Evolutionary conservation across 2,797 vertebrate genomes (phyloP).

Genomic region (Pipistrellus nathusii): DNA sequence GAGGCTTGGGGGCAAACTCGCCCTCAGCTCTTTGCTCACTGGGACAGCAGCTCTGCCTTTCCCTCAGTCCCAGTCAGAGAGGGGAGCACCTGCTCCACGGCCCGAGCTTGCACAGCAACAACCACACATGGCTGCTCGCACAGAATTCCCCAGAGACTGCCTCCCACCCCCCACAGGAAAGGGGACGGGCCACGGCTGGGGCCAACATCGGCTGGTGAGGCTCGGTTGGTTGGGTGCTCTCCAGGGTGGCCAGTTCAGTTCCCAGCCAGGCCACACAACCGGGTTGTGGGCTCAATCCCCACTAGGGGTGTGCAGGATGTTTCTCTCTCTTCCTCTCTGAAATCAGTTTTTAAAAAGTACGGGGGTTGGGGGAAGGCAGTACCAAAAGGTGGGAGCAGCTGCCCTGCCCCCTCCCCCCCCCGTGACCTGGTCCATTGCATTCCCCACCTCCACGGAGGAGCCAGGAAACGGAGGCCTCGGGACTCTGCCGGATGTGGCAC

Average conservation of each 20-base stretch:
- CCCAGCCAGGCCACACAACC: neutral
- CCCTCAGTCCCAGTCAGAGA: neutral
- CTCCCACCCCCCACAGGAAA: no score
- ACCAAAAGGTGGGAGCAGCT: neutral
- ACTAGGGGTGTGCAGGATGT: no score
- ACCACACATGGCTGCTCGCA: rapidly evolving
- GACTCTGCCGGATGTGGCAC: neutral
- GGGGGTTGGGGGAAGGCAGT: no score
- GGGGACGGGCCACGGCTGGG: neutral
- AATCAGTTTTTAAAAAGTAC: neutral
- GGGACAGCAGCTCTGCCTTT: neutral
- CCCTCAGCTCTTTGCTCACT: rapidly evolving
- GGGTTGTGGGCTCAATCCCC: neutral
- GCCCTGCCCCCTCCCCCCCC: constrained; percentile 61
- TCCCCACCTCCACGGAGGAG: neutral
- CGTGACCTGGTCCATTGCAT: constrained; percentile 47
- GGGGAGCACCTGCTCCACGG: rapidly evolving
- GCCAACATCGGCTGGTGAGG: neutral
- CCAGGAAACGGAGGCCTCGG: neutral
- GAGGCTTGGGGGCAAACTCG: neutral
- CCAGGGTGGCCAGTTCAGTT: neutral
- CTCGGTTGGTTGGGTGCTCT: neutral
- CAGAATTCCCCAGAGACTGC: neutral
- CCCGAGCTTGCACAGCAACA: neutral
- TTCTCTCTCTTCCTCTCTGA: neutral